These are phyloP conservation scores for Bufo bufo DNA, from an alignment of 2,113 vertebrate species.

Conservation along the genomic window DNA sequence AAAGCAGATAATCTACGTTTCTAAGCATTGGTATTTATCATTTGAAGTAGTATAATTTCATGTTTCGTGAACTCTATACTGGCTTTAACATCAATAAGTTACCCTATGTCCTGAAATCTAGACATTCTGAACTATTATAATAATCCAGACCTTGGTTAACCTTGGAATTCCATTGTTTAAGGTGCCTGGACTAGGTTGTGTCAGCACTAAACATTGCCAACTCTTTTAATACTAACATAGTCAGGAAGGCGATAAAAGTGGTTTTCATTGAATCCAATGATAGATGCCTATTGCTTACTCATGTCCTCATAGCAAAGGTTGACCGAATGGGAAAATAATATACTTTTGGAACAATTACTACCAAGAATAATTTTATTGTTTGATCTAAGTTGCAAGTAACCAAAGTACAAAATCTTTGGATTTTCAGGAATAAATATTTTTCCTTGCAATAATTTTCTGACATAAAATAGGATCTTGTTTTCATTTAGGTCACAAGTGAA, in stretches of 20 bases:
- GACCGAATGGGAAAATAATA: background rate
- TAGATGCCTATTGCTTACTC: background rate
- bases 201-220: background rate
- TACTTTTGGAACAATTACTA: background rate
- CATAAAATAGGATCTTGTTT: background rate
- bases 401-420: background rate
- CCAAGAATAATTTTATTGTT: background rate
- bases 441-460: background rate
- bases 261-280: background rate
- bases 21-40: slow-evolving; percentile 13
- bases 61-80: slow-evolving; percentile 17
- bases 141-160: slow-evolving; percentile 12
- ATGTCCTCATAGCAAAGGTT: background rate
- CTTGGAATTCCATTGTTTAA: slow-evolving; percentile 13
- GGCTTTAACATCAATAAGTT: slow-evolving; percentile 23
- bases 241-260: background rate
- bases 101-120: slow-evolving; percentile 5
- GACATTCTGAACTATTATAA: slow-evolving; percentile 1
- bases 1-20: slow-evolving; percentile 41
- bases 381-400: background rate
- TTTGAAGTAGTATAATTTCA: slow-evolving; percentile 39
- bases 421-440: background rate
- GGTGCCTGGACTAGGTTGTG: background rate
- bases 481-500: too few species aligned
- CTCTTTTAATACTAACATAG: background rate